A percentile compares a stretch with the other conserved stretches of the same genome.
Evolutionary conservation across 2,797 vertebrate genomes (phyloP).

Genomic region (Chromobotia macracanthus): DNA sequence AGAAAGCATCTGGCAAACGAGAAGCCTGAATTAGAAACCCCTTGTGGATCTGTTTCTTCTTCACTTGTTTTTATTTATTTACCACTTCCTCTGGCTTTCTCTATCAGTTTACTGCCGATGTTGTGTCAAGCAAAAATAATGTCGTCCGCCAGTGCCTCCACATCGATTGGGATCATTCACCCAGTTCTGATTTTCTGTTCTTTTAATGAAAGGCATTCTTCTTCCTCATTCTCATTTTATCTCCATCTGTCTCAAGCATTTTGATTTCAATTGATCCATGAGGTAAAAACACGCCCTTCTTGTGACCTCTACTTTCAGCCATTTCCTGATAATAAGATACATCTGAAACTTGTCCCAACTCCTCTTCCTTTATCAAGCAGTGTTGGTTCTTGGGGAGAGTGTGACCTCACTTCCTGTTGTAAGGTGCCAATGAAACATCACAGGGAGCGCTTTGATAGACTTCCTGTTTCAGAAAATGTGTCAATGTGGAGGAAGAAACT

Average conservation of each 20-base stretch:
- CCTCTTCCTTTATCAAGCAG: neutral
- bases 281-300: conserved; percentile 3
- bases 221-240: conserved; percentile 2
- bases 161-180: conserved; percentile 23
- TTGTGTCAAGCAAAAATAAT: conserved; percentile 10
- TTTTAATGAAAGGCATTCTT: neutral
- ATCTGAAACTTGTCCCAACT: neutral
- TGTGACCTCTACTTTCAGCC: conserved; percentile 16
- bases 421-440: neutral
- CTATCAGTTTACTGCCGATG: conserved; percentile 18
- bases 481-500: neutral
- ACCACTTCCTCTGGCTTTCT: neutral
- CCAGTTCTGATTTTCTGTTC: conserved; percentile 31
- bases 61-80: conserved; percentile 11
- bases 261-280: conserved; percentile 34
- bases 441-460: neutral
- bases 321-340: conserved; percentile 11
- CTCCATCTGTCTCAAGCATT: neutral
- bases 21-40: conserved; percentile 51
- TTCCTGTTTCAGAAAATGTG: neutral
- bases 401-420: neutral
- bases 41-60: neutral
- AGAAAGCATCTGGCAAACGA: conserved; percentile 58
- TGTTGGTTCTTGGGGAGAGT: neutral
- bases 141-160: neutral